Conservation (phyloP, 1,140 invertebrate genomes). For the Neelides sp. region DNA sequence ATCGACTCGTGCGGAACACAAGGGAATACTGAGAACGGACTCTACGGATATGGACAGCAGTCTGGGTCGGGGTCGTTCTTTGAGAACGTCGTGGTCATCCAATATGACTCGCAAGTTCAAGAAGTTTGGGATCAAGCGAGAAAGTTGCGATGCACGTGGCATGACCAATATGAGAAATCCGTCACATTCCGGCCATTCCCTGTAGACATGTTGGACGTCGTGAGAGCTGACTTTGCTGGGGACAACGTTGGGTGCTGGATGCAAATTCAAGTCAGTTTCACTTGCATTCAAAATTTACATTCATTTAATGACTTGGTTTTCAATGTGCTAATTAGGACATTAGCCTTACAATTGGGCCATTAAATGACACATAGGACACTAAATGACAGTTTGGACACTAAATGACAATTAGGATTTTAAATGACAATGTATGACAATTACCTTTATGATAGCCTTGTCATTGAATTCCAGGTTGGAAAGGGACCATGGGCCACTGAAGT, state of each 20-base stretch:
- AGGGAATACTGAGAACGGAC: slow-evolving; percentile 75
- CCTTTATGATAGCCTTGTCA: too few relatives aligned
- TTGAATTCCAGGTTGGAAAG: slow-evolving; percentile 76
- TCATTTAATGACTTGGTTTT: too few relatives aligned
- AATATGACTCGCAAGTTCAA: slow-evolving; percentile 88
- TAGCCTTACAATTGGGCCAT: too few relatives aligned
- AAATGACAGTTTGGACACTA: neutral
- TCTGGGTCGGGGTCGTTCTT: slow-evolving; percentile 82
- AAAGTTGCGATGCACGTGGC: slow-evolving; percentile 81
- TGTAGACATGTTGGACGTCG: slow-evolving; percentile 88
- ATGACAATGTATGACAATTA: neutral
- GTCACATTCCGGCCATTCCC: slow-evolving; percentile 89
- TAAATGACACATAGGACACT: too few relatives aligned
- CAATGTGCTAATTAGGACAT: too few relatives aligned
- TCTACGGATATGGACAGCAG: slow-evolving; percentile 66
- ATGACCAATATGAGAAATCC: slow-evolving; percentile 89
- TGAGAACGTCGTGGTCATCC: slow-evolving; percentile 86
- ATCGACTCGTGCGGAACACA: slow-evolving; percentile 81
- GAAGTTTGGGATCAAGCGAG: slow-evolving; percentile 92
- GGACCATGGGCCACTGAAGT: slow-evolving; percentile 92
- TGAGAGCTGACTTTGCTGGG: slow-evolving; percentile 81
- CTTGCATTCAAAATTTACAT: neutral
- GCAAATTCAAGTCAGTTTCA: slow-evolving; percentile 58
- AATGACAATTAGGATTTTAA: neutral
- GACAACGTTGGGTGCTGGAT: slow-evolving; percentile 93